These are phyloP conservation scores for Taurulus bubalis DNA, from an alignment of 2,113 vertebrate genomes.

Conservation along the genomic window DNA sequence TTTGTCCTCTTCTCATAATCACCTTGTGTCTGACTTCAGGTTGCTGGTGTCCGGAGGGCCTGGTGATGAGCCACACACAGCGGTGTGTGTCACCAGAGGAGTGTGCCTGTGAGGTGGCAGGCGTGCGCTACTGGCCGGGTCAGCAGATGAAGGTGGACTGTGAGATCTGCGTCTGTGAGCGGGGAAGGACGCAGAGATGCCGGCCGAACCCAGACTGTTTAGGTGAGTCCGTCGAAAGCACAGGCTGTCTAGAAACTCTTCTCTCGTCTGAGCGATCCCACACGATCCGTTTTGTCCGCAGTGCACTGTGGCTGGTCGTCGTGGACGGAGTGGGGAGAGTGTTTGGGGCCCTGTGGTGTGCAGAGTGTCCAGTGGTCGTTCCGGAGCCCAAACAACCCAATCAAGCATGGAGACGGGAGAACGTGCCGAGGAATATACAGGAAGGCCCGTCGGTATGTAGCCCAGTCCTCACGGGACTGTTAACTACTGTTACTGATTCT, in stretches of 20 bases:
- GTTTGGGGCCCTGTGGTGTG: slow-evolving; percentile 89
- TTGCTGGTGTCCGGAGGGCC: slow-evolving; percentile 89
- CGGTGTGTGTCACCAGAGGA: slow-evolving; percentile 83
- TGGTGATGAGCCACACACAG: slow-evolving; percentile 80
- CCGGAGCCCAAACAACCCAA: slow-evolving; percentile 90
- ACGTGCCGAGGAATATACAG: slow-evolving; percentile 89
- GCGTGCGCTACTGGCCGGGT: slow-evolving; percentile 80
- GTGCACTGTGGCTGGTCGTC: slow-evolving; percentile 92
- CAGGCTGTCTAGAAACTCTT: not conserved
- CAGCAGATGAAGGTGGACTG: slow-evolving; percentile 86
- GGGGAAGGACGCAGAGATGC: slow-evolving; percentile 84
- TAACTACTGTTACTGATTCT: not conserved
- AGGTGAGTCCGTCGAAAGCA: slow-evolving; percentile 74
- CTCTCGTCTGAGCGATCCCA: not conserved
- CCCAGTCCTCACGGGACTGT: not conserved
- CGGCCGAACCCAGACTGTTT: slow-evolving; percentile 85
- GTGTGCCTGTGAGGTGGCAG: slow-evolving; percentile 85
- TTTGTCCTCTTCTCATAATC: not conserved
- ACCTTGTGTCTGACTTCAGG: slow-evolving; percentile 71
- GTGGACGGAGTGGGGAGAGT: slow-evolving; percentile 92
- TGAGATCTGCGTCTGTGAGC: slow-evolving; percentile 88
- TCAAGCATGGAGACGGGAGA: slow-evolving; percentile 78
- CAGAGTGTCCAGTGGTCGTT: slow-evolving; percentile 95
- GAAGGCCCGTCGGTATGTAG: slow-evolving; percentile 88
- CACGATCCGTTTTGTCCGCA: slow-evolving; percentile 56